Conservation (phyloP, 2,113 vertebrate genomes). For the Microcebus murinus region DNA sequence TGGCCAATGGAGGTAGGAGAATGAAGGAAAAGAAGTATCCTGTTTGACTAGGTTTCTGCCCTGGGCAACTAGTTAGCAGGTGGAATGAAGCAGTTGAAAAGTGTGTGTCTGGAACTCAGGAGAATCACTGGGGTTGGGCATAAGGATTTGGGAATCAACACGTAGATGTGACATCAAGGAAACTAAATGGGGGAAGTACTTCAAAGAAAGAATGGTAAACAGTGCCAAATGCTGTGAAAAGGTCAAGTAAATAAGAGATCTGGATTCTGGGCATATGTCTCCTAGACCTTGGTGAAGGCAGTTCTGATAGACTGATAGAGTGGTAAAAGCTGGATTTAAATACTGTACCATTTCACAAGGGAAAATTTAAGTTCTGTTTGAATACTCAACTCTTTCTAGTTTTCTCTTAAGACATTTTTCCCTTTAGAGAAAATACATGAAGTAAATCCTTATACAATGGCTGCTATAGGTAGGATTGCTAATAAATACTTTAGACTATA, state of each 20-base stretch:
- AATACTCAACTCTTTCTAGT: neutral
- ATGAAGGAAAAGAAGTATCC: neutral
- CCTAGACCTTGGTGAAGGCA: neutral
- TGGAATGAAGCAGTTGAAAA: neutral
- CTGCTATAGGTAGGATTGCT: neutral
- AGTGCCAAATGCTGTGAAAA: neutral
- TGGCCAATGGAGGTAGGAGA: neutral
- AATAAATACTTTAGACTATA: neutral
- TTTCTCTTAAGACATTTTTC: neutral
- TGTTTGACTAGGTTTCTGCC: neutral
- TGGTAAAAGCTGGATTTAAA: neutral
- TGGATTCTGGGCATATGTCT: neutral
- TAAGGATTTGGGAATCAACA: neutral
- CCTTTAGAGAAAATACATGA: neutral
- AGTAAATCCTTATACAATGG: neutral
- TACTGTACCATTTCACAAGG: neutral
- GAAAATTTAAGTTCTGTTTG: neutral
- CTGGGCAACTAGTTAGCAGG: neutral
- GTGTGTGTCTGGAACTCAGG: fast-evolving
- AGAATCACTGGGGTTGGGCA: neutral
- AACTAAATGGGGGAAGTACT: neutral
- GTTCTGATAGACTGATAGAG: neutral
- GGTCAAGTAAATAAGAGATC: neutral
- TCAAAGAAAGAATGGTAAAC: neutral
- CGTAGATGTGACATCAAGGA: neutral